These are phyloP conservation scores for Zaprionus vittiger DNA, from an alignment of 1,140 invertebrate genomes.

Conservation along the genomic window DNA sequence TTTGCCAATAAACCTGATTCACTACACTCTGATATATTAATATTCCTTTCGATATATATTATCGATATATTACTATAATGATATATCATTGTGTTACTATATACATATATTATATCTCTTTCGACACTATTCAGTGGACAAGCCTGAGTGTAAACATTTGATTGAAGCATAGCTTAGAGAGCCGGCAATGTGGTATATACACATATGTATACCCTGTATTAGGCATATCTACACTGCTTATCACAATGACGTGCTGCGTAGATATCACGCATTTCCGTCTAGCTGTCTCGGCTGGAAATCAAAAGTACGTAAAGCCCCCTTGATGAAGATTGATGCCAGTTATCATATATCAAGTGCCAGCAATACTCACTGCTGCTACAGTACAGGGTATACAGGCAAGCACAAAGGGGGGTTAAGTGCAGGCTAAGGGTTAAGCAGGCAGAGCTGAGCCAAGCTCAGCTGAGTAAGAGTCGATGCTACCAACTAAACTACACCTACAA, in stretches of 20 bases:
- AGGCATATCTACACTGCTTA: conserved; percentile 1
- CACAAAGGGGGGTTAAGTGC: background rate
- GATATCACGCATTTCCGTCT: conserved; percentile 1
- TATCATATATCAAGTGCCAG: background rate
- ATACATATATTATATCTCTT: too few relatives aligned
- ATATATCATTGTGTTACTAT: too few relatives aligned
- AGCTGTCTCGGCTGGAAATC: conserved; percentile 1
- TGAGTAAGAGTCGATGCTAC: background rate
- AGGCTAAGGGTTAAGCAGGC: background rate
- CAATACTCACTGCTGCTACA: background rate
- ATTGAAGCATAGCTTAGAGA: background rate
- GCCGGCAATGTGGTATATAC: background rate
- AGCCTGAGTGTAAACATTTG: background rate
- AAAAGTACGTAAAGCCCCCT: conserved; percentile 10
- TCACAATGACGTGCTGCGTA: conserved; percentile 7
- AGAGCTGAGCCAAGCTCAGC: conserved; percentile 3
- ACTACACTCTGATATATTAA: background rate
- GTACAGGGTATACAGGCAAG: background rate
- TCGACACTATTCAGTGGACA: background rate
- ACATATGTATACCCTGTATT: background rate
- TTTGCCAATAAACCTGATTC: background rate
- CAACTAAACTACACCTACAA: background rate
- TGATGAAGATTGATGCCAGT: conserved; percentile 20
- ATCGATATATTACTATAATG: too few relatives aligned
- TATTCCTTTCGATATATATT: background rate